These are phyloP conservation scores for Eumaeus atala DNA, from an alignment of 1,140 invertebrate species.

Conservation along the genomic window DNA sequence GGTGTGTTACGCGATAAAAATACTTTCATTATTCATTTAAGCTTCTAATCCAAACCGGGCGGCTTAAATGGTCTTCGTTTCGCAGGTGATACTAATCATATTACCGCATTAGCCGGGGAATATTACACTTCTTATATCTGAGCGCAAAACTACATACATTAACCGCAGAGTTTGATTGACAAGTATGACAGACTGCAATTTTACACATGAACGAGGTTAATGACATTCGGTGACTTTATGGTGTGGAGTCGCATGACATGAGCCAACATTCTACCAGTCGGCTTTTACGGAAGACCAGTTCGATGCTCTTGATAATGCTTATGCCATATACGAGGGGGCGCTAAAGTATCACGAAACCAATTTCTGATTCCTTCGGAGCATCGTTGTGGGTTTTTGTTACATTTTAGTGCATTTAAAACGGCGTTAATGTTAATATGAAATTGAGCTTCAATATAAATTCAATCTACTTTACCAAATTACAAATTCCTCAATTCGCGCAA, in stretches of 20 bases:
- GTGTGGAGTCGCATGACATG: slow-evolving; percentile 16
- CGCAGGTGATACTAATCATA: too few relatives aligned
- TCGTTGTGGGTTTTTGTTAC: slow-evolving; percentile 9
- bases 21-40: too few relatives aligned
- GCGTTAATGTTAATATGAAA: too few relatives aligned
- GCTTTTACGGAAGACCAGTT: slow-evolving; percentile 31
- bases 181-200: slow-evolving; percentile 1
- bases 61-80: too few relatives aligned
- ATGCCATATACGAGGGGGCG: slow-evolving; percentile 26
- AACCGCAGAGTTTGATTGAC: background rate
- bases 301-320: background rate
- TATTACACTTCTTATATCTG: too few relatives aligned
- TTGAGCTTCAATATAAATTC: too few relatives aligned
- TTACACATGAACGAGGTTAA: slow-evolving; percentile 23
- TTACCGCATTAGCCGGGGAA: too few relatives aligned
- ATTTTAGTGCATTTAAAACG: background rate
- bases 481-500: too few relatives aligned
- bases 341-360: slow-evolving; percentile 27
- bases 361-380: slow-evolving; percentile 12
- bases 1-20: too few relatives aligned
- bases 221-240: slow-evolving; percentile 26
- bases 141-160: background rate
- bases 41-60: too few relatives aligned
- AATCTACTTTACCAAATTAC: too few relatives aligned
- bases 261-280: slow-evolving; percentile 35